phyloP scores from a whole-genome alignment of 2,888 invertebrate genomes.

The Drosophila hamatofila region DNA sequence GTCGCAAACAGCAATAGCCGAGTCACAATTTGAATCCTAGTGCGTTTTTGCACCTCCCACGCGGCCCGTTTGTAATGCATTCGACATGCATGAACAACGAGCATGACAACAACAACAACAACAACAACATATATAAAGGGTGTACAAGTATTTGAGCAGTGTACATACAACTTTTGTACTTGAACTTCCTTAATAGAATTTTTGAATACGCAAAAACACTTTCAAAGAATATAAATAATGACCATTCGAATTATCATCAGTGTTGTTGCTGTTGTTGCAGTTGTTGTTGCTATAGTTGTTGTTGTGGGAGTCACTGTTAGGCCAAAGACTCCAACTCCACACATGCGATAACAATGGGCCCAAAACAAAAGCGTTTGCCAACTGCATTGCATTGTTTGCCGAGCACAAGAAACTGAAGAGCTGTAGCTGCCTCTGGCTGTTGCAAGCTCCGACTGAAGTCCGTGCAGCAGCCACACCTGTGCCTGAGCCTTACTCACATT shows the following conservation, averaged over 20 bases:
- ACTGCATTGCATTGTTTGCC: conserved; percentile 22
- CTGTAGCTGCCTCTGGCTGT: conserved; percentile 5
- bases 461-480: neutral
- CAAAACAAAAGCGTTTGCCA: conserved; percentile 56
- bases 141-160: conserved; percentile 6
- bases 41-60: conserved; percentile 19
- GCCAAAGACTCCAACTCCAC: conserved; percentile 15
- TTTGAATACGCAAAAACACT: conserved; percentile 84
- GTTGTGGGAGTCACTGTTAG: conserved; percentile 18
- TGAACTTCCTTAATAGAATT: conserved; percentile 84
- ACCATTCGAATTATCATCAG: conserved; percentile 83
- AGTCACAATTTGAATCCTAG: conserved; percentile 38
- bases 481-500: conserved; percentile 56
- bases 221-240: conserved; percentile 85
- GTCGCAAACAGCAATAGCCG: conserved; percentile 10
- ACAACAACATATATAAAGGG: conserved; percentile 29
- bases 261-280: conserved; percentile 20
- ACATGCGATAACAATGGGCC: conserved; percentile 62
- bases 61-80: conserved; percentile 59
- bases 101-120: conserved; percentile 37
- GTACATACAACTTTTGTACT: conserved; percentile 69
- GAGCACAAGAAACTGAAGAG: conserved; percentile 1
- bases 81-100: conserved; percentile 76
- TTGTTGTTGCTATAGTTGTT: conserved; percentile 26
- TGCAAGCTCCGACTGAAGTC: neutral